A percentile compares a stretch with the other conserved stretches of the same genome.
Evolutionary conservation across 2,888 invertebrate genomes (phyloP).

Genomic region (Danaus chrysippus): DNA sequence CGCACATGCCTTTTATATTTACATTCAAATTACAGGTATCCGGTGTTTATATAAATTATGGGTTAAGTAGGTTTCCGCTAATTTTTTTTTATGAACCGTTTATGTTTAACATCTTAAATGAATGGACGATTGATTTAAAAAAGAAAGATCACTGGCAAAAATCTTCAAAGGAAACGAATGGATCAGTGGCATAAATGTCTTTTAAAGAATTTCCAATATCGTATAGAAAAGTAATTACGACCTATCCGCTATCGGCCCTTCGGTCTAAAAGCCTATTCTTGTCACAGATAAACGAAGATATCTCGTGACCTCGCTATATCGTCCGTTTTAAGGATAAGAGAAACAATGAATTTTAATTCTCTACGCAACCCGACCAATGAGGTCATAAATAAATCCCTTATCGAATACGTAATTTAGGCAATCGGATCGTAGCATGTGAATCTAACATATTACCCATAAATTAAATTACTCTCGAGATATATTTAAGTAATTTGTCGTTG

Average conservation of each 20-base stretch:
- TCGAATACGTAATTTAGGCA: constrained; percentile 75
- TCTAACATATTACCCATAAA: constrained; percentile 54
- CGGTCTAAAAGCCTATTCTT: constrained; percentile 75
- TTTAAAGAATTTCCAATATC: constrained; percentile 49
- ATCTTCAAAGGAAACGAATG: constrained; percentile 37
- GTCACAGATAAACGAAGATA: constrained; percentile 71
- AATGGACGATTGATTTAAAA: too few species aligned
- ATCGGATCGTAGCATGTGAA: constrained; percentile 54
- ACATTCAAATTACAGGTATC: constrained; percentile 30
- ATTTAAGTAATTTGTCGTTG: constrained; percentile 18
- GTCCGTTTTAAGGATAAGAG: constrained; percentile 69
- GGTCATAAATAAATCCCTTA: constrained; percentile 72
- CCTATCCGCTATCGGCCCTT: constrained; percentile 50
- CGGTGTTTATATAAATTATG: constrained; percentile 16
- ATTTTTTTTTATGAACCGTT: neutral
- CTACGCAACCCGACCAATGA: constrained; percentile 46
- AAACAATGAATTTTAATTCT: constrained; percentile 78
- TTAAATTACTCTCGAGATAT: constrained; percentile 48
- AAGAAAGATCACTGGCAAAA: too few species aligned
- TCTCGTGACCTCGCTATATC: constrained; percentile 68
- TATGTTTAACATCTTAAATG: too few species aligned
- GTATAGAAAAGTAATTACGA: constrained; percentile 66
- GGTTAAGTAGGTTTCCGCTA: neutral
- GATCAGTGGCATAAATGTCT: constrained; percentile 39
- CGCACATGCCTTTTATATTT: constrained; percentile 35